Evolutionary conservation across 2,113 vertebrate species (phyloP).

Genomic region (Brienomyrus brachyistius): DNA sequence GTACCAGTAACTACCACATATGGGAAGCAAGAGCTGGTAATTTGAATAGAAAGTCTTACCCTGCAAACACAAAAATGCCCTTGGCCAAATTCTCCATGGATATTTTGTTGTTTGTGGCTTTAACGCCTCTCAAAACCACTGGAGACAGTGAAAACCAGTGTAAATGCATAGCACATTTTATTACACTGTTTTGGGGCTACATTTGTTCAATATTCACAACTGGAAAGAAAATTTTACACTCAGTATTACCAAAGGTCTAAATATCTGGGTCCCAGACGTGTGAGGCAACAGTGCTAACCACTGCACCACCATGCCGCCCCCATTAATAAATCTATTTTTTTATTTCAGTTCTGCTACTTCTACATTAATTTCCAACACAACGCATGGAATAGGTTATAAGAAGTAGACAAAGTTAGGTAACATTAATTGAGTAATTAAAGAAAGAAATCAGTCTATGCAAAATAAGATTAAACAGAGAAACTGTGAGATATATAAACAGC

Average conservation of each 20-base stretch:
- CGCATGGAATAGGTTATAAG: neutral
- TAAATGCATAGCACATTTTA: neutral
- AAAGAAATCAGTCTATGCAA: neutral
- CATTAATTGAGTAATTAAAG: neutral
- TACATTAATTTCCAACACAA: neutral
- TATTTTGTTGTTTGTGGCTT: slow-evolving; percentile 19
- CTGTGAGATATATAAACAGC: neutral
- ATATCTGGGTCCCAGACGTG: neutral
- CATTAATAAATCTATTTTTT: neutral
- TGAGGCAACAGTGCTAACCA: too few relatives aligned
- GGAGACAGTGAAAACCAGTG: neutral
- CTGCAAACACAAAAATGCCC: slow-evolving; percentile 36
- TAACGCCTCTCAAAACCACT: slow-evolving; percentile 11
- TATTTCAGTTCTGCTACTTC: neutral
- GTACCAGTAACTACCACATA: neutral
- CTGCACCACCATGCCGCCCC: too few relatives aligned
- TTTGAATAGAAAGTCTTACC: slow-evolving; percentile 39
- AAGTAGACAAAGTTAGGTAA: neutral
- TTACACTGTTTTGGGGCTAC: neutral
- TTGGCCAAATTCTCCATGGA: slow-evolving; percentile 31
- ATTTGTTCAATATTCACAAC: neutral
- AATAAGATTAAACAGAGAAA: neutral
- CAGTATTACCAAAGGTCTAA: neutral
- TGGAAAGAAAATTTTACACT: neutral
- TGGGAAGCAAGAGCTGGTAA: neutral